phyloP scores from a whole-genome alignment of 2,888 invertebrate species.

The Xanthia icteritia region DNA sequence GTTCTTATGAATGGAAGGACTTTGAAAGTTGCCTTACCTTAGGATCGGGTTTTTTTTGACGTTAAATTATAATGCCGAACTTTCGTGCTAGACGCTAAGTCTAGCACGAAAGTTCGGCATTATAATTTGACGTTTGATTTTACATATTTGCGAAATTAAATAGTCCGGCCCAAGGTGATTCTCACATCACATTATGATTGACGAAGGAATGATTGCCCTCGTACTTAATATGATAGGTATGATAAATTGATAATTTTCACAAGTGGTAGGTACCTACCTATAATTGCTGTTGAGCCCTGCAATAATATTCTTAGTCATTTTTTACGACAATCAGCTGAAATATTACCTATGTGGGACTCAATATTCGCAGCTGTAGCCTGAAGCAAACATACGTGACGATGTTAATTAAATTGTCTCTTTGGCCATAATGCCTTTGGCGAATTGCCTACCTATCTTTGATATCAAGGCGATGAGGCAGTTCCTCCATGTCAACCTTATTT shows the following conservation, averaged over 20 bases:
- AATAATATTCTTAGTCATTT: constrained; percentile 34
- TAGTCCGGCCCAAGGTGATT: background rate
- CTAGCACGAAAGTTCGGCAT: too few relatives aligned
- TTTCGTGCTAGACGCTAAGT: too few relatives aligned
- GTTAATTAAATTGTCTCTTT: background rate
- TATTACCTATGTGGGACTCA: constrained; percentile 6
- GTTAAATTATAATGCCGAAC: too few relatives aligned
- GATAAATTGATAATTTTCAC: constrained; percentile 1
- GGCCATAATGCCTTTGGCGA: too few relatives aligned
- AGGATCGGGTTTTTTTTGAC: too few relatives aligned
- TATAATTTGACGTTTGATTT: too few relatives aligned
- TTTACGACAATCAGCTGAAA: constrained; percentile 17
- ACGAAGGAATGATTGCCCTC: background rate
- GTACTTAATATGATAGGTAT: background rate
- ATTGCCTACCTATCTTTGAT: background rate
- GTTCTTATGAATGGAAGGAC: too few relatives aligned
- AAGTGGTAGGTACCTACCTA: background rate
- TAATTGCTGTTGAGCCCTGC: background rate
- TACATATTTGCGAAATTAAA: background rate
- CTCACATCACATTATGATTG: background rate
- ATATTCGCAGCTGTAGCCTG: constrained; percentile 23
- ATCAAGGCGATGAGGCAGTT: background rate
- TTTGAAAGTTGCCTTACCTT: background rate
- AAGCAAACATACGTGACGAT: background rate
- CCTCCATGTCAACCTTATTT: background rate